Evolutionary conservation across 2,797 vertebrate genomes (phyloP).

Genomic region (Phoeniculus purpureus): DNA sequence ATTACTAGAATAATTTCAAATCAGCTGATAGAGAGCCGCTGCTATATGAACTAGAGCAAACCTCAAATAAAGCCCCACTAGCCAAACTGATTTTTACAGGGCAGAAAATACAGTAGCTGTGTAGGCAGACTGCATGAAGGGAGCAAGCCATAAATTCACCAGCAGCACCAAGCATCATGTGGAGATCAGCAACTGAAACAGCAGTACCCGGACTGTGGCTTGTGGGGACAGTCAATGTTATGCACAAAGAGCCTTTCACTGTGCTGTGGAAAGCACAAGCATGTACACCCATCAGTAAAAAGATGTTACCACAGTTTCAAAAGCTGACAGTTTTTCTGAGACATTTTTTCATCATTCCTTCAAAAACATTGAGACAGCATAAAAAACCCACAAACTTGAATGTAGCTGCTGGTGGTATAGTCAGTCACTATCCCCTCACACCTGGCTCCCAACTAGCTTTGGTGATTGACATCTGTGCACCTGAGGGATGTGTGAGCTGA

Average conservation of each 20-base stretch:
- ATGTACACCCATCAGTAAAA: not conserved
- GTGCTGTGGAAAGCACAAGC: not conserved
- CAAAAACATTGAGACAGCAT: not conserved
- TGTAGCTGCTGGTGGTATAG: not conserved
- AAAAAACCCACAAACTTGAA: not conserved
- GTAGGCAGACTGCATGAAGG: not conserved
- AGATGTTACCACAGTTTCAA: not conserved
- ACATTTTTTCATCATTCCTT: not conserved
- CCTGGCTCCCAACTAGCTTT: not conserved
- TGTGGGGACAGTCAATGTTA: not conserved
- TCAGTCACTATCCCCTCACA: not conserved
- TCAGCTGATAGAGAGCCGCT: not conserved
- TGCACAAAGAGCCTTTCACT: not conserved
- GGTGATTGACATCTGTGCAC: not conserved
- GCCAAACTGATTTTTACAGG: slow-evolving; percentile 1
- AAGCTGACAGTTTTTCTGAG: not conserved
- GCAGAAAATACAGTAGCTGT: not conserved
- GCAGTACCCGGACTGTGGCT: accelerated
- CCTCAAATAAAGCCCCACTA: not conserved
- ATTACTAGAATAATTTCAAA: slow-evolving; percentile 19
- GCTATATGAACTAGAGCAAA: not conserved
- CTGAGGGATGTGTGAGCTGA: not conserved
- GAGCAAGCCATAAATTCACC: not conserved
- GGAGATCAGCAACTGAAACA: not conserved
- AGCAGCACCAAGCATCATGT: not conserved